A percentile compares a stretch with the other conserved stretches of the same genome.
Conservation (phyloP, 2,888 invertebrate species). For the Nephrotoma appendiculata region DNA sequence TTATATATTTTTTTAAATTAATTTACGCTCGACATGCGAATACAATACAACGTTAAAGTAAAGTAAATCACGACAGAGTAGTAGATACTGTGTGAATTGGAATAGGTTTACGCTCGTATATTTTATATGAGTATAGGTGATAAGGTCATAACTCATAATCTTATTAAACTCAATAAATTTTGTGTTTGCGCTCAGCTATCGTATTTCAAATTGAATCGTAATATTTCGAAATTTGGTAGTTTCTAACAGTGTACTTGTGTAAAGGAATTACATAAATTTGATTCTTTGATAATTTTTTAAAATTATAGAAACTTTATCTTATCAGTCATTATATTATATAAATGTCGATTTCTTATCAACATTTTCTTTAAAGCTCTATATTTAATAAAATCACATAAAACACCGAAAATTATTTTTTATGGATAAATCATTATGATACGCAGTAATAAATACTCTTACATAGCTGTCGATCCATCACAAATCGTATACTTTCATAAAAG, state of each 20-base stretch:
- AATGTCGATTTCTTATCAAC: background rate
- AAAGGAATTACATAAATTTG: background rate
- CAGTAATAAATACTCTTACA: background rate
- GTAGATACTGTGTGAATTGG: background rate
- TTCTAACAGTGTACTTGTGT: background rate
- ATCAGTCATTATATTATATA: background rate
- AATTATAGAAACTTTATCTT: background rate
- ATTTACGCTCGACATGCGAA: background rate
- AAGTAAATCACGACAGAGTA: background rate
- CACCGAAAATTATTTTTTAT: background rate
- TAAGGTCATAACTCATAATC: background rate
- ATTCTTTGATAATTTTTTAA: too few species aligned
- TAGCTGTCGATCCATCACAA: background rate
- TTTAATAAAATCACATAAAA: background rate
- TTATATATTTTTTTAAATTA: background rate
- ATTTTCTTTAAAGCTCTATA: background rate
- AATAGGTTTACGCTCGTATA: background rate
- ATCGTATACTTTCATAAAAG: background rate
- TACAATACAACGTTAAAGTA: background rate
- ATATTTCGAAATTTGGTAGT: background rate
- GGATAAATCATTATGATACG: too few species aligned
- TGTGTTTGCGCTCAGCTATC: background rate
- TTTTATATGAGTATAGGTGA: background rate
- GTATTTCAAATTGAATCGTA: background rate
- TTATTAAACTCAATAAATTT: background rate